Evolutionary conservation across 30 jellyfish, hydroid and myxozoan species (phyloP).

Genomic region (Mastigias papua): DNA sequence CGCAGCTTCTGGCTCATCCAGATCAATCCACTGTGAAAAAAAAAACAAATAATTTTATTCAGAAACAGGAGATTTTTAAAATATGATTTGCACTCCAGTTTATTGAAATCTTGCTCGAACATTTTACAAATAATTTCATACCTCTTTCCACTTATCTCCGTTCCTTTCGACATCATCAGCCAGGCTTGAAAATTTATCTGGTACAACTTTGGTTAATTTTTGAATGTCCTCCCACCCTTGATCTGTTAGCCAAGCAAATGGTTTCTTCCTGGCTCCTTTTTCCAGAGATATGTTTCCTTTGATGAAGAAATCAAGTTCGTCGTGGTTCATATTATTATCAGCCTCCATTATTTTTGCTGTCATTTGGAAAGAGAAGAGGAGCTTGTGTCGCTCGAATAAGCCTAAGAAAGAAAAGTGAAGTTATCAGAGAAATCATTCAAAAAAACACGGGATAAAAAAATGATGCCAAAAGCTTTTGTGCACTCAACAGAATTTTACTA

Average conservation of each 20-base stretch:
- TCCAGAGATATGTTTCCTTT: constrained; percentile 96
- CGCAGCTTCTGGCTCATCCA: constrained; percentile 90
- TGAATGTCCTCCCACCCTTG: constrained; percentile 98
- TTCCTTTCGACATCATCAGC: constrained; percentile 85
- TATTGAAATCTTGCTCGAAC: not conserved
- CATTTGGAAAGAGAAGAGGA: constrained; percentile 97
- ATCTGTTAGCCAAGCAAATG: constrained; percentile 88
- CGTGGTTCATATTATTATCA: constrained; percentile 88
- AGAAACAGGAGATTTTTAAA: not conserved
- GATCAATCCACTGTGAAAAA: constrained; percentile 87
- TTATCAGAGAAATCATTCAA: not conserved
- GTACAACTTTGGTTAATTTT: constrained; percentile 71
- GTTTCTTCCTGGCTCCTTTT: constrained; percentile 90
- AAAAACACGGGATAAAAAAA: no score
- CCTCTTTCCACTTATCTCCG: constrained; percentile 89
- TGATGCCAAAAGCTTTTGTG: no score
- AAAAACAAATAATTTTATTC: not conserved
- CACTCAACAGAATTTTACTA: no score
- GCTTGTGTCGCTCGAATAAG: constrained; percentile 94
- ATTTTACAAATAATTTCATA: not conserved
- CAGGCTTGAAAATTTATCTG: constrained; percentile 75
- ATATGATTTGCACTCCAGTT: no score
- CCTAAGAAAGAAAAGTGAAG: constrained; percentile 60
- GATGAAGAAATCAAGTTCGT: constrained; percentile 97
- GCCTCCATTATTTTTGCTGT: constrained; percentile 92